phyloP scores from a whole-genome alignment of 1,140 invertebrate genomes.

The Cecropterus lyciades region DNA sequence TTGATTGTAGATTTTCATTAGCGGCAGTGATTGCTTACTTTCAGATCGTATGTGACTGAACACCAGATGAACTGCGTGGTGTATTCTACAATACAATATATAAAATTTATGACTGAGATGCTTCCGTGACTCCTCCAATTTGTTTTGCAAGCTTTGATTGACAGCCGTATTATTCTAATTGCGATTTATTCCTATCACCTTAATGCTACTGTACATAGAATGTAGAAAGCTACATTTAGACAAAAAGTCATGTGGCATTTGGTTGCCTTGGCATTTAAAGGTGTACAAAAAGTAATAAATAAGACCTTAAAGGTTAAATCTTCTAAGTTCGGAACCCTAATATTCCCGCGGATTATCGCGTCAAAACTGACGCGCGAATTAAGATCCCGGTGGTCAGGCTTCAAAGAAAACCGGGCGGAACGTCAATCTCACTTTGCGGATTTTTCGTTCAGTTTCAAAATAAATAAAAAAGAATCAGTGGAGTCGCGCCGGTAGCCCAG shows the following conservation, averaged over 20 bases:
- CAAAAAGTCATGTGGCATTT: neutral
- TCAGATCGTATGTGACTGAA: too few species aligned
- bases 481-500: constrained; percentile 66
- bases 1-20: too few species aligned
- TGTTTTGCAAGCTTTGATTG: neutral
- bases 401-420: constrained; percentile 55
- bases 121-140: neutral
- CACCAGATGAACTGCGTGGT: too few species aligned
- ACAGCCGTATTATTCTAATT: neutral
- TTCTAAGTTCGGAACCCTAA: too few species aligned
- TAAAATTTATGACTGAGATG: too few species aligned
- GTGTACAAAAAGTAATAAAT: too few species aligned
- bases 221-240: neutral
- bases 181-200: neutral
- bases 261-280: neutral
- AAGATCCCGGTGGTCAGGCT: constrained; percentile 58
- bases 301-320: too few species aligned
- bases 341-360: constrained; percentile 60
- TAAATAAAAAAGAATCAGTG: constrained; percentile 65
- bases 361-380: constrained; percentile 71
- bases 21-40: too few species aligned
- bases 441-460: constrained; percentile 75
- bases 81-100: too few species aligned
- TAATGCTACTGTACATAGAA: neutral
- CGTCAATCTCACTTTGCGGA: constrained; percentile 59